Conservation (phyloP, 2,113 vertebrate genomes). For the Halichoerus grypus region DNA sequence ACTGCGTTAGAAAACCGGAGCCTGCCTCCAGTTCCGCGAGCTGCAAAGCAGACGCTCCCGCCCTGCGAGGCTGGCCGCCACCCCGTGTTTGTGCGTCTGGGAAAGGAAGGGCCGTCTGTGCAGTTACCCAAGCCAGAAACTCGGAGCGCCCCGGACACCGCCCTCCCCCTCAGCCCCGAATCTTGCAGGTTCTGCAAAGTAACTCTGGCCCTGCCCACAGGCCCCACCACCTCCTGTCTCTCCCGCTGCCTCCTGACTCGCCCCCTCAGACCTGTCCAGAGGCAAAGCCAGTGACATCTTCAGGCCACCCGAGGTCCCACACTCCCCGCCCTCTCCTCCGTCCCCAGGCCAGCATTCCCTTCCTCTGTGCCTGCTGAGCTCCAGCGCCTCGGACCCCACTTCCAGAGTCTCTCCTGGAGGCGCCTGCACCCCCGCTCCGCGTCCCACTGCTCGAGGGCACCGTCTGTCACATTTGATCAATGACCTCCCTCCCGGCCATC, state of each 20-base stretch:
- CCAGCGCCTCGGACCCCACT: background rate
- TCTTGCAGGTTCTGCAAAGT: background rate
- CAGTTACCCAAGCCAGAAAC: background rate
- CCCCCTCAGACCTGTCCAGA: background rate
- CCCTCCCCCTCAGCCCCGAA: background rate
- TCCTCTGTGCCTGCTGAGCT: background rate
- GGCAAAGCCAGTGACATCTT: background rate
- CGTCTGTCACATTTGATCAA: background rate
- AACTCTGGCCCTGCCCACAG: background rate
- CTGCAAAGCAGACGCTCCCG: background rate
- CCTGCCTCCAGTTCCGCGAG: background rate
- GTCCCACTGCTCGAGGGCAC: background rate
- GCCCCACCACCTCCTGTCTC: background rate
- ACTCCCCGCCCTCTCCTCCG: background rate
- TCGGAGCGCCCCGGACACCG: accelerated
- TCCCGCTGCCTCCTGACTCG: background rate
- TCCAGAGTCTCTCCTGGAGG: background rate
- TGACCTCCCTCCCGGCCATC: background rate
- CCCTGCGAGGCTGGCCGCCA: background rate
- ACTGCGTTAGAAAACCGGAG: background rate
- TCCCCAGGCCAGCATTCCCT: too few relatives aligned
- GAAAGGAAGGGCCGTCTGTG: background rate
- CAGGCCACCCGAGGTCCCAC: background rate
- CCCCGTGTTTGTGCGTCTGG: background rate
- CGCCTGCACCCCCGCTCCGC: background rate